Conservation (phyloP, 1,140 invertebrate species). For the Druon quercuslanigerum region DNA sequence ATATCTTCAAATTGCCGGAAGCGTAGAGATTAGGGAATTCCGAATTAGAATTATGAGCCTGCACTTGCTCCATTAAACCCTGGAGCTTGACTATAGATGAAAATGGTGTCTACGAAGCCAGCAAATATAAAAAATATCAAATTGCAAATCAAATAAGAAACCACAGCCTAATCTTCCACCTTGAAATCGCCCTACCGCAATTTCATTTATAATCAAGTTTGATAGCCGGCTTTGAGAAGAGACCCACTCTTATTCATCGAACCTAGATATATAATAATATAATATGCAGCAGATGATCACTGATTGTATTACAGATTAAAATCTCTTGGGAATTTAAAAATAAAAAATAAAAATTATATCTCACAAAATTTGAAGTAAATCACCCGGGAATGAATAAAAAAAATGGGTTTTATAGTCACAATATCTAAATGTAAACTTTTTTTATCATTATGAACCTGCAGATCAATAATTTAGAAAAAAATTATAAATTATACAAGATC, state of each 20-base stretch:
- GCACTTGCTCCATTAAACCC: not conserved
- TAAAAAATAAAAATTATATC: constrained; percentile 4
- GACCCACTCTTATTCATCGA: constrained; percentile 37
- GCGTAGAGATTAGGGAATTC: not conserved
- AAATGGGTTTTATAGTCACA: too few relatives aligned
- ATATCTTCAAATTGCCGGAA: not conserved
- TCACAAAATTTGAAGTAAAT: constrained; percentile 5
- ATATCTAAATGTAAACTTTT: too few relatives aligned
- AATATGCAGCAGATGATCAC: not conserved
- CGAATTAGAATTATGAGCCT: not conserved
- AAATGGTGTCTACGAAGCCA: constrained; percentile 19
- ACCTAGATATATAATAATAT: constrained; percentile 35
- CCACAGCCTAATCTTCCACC: constrained; percentile 60
- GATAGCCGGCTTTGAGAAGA: constrained; percentile 34
- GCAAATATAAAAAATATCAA: constrained; percentile 48
- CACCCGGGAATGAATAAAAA: too few relatives aligned
- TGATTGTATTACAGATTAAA: constrained; percentile 12
- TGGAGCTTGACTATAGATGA: constrained; percentile 4
- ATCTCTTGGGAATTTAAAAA: not conserved
- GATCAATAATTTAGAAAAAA: too few relatives aligned
- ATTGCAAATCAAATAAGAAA: constrained; percentile 67
- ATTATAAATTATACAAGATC: too few relatives aligned
- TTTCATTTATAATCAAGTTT: constrained; percentile 66
- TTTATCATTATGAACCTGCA: too few relatives aligned
- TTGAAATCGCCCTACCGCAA: constrained; percentile 61